A percentile compares a stretch with the other conserved stretches of the same genome.
Evolutionary conservation across 2,888 invertebrate species (phyloP).

Genomic region (Lobophora halterata): DNA sequence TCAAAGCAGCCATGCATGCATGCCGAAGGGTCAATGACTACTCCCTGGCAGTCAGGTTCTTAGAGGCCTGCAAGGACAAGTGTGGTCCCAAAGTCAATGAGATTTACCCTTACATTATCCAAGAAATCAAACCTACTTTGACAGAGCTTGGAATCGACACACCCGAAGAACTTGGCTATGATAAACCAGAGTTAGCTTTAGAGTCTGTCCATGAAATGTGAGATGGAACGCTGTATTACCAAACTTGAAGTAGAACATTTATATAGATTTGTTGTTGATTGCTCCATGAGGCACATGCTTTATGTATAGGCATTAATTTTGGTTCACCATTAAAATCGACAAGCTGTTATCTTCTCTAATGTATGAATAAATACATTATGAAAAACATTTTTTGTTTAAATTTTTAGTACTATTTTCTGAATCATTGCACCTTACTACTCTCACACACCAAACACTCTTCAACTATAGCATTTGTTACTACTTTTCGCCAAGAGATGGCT

Average conservation of each 20-base stretch:
- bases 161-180: conserved; percentile 97
- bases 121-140: conserved; percentile 95
- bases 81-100: conserved; percentile 87
- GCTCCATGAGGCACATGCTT: conserved; percentile 53
- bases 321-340: conserved; percentile 49
- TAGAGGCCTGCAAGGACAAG: conserved; percentile 95
- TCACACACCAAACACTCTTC: conserved; percentile 4
- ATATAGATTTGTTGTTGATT: conserved; percentile 70
- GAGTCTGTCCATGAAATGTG: conserved; percentile 86
- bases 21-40: conserved; percentile 97
- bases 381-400: conserved; percentile 47
- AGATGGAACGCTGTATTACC: conserved; percentile 42
- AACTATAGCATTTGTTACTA: not conserved
- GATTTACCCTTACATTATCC: conserved; percentile 93
- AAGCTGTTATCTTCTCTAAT: conserved; percentile 58
- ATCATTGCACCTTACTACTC: conserved; percentile 1
- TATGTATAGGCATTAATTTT: conserved; percentile 44
- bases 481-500: too few species aligned
- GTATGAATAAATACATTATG: conserved; percentile 53
- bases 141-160: conserved; percentile 96
- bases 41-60: conserved; percentile 93
- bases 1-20: conserved; percentile 92
- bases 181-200: conserved; percentile 96
- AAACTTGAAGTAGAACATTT: conserved; percentile 68
- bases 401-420: conserved; percentile 38